Base-by-base conservation (phyloP, 2,797 vertebrate genomes). In the Manis pentadactyla region DNA sequence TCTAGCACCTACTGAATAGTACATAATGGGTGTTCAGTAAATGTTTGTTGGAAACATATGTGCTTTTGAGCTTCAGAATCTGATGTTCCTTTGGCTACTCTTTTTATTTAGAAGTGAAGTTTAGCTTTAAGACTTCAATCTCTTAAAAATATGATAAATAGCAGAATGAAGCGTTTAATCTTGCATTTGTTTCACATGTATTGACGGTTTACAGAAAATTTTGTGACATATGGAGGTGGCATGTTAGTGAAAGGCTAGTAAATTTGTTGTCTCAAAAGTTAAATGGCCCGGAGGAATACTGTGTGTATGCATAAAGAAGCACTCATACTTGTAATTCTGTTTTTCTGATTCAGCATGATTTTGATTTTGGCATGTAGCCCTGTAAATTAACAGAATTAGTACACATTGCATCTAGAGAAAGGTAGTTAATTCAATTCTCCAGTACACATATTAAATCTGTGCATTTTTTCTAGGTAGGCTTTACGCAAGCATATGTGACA, bases 361-460 rank as follows among this genome's bases (percentile, higher is more conserved):
- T 96, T 96, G 39, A 66, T 64, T 77, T 97, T 97, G 71, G 84
- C 59, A 90, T 57, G 92, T 79, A 96, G 55, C 66, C 42, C 55
- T 94, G 49, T 53, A 94, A 97, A 97, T 96, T 93, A 97, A 93
- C 81, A 74, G 34, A 92, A 57, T 90, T 97, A 97, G 93, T 97
- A 21, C 77, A 8, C 75, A 88, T 94, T 97, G 55, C n/a, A 87
- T 93, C 79, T 64, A 96, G 90, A 96, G 92, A 93, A 92, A 92
- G 37, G 1, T 95, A 57, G 66, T 97, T 97, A 85, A 97, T 88
- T 93, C 49, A 34, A 34, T 85, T 94, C 96, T 75, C 55, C 34
- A 90, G 53, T 86, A 94, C 64, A 92, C 64, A 82, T 68, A 71
- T 91, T 87, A 96, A 96, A 83, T 95, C 69, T 95, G 4, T 64